Base-by-base conservation (phyloP, 1,140 invertebrate species). In the Sminthurides bifidus region DNA sequence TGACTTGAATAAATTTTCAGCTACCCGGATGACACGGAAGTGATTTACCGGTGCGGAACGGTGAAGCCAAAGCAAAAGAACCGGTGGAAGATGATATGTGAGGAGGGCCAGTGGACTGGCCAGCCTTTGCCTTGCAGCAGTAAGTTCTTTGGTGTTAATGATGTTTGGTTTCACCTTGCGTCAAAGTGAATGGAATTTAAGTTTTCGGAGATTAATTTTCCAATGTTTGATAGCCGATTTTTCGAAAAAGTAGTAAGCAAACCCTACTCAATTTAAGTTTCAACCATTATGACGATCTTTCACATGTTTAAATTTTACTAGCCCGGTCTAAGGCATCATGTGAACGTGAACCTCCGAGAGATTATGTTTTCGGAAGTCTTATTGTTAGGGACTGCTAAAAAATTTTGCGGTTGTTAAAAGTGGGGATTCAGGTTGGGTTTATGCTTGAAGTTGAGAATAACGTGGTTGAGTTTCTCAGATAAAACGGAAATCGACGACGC, bases 101-200 rank as follows among this genome's bases (percentile, higher is more conserved):
- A 87, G 67, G 79, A 87, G 65, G 86, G 86, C 1, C 78, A 76
- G 54, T 90, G 86, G 86, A 79, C 85, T 46, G 85, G 84, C 19
- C 75, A 81, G 60, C 80, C 84, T 38, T 76, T 84, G 33, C 80
- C 77, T 66, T 87, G 85, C 67, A 82, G 81, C 83, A 68, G 33
- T 37, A 37, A 37, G 12, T 8, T 26, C 30, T 48, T 48, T 5
- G 24, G 15, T 10, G 15, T 10, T 48, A 5, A 26, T 14, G 15
- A 27, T 15, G 8, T 17, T 43, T 10, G 14, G 17, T 12, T 10
- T 10, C 41, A 43, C 8, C 8, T 12, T 6, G 8, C 6, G 41
- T 43, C 10, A 17, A 43, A 43, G 10, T 6, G 8, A 10, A 43
- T n/a, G n/a, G n/a, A n/a, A n/a, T n/a, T n/a, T n/a, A n/a, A n/a